Evolutionary conservation across 1,140 invertebrate genomes (phyloP).

Genomic region (Monomorium pharaonis): DNA sequence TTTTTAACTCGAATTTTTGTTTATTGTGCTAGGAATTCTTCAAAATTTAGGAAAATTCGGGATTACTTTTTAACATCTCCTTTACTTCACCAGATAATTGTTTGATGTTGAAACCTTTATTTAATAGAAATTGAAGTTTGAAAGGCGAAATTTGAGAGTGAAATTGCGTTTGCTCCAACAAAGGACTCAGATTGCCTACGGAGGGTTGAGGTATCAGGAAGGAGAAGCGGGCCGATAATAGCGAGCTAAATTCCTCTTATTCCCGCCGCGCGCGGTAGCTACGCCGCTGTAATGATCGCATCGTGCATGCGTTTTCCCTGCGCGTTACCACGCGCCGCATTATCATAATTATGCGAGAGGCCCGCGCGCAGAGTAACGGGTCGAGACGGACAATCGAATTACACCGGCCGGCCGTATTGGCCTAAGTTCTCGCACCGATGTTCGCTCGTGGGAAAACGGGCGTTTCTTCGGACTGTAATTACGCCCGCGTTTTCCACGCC

Average conservation of each 20-base stretch:
- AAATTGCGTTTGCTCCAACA: too few species aligned
- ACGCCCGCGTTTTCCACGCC: slow-evolving; percentile 22
- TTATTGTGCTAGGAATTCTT: too few species aligned
- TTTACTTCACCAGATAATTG: too few species aligned
- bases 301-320: slow-evolving; percentile 38
- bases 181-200: too few species aligned
- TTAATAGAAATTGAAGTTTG: too few species aligned
- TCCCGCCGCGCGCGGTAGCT: background rate
- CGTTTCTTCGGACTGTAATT: slow-evolving; percentile 37
- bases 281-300: slow-evolving; percentile 28
- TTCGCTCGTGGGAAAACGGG: slow-evolving; percentile 36
- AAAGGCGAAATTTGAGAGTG: too few species aligned
- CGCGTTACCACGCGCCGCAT: slow-evolving; percentile 48
- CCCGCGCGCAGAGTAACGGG: slow-evolving; percentile 29
- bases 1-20: too few species aligned
- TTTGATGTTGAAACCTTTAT: too few species aligned
- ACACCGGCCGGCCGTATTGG: slow-evolving; percentile 21
- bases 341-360: slow-evolving; percentile 49
- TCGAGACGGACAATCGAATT: slow-evolving; percentile 49
- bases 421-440: slow-evolving; percentile 27
- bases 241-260: background rate
- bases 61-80: too few species aligned
- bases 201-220: background rate
- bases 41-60: too few species aligned
- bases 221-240: background rate